Base-by-base conservation (phyloP, 2,888 invertebrate genomes). In the Philereme vetulata region DNA sequence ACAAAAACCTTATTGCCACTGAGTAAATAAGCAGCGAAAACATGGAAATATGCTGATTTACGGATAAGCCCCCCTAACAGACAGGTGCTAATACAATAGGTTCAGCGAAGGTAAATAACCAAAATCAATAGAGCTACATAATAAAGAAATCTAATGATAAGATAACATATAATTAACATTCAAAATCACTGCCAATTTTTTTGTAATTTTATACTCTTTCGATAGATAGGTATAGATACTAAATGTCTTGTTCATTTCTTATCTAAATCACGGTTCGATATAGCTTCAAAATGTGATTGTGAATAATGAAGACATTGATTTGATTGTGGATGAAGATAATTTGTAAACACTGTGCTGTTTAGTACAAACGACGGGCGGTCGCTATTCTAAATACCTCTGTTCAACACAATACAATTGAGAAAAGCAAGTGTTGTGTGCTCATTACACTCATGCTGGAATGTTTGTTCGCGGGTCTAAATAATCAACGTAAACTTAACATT, bases 341-440 rank as follows among this genome's bases (percentile, higher is more conserved):
- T 90, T 84, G 83, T 87, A 90, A 91, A 90, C 90, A 90, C 68
- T 69, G 64, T 60, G 66, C 78, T 86, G 85, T 83, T 83, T 84
- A 80, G 80, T 73, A 81, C 81, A 85, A 75, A 71, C 74, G 74
- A 70, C 66, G 64, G 64, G 75, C 74, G 72, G 78, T 67, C 65
- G 70, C 80, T 71, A 81, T 80, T 83, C 82, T 83, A 82, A 85
- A 85, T 83, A 86, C 73, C 75, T 71, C 65, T 60, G 62, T 62
- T 72, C 72, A 69, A 56, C 54, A 47, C 45, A 75, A 77, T 76
- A 82, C 82, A 85, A 85, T 82, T 75, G 82, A 88, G 85, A 85
- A 87, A 81, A 81, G 80, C 80, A 21, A 21, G 21, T 86, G 84
- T 89, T 90, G 76, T 87, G 82, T 72, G 21, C 21, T 21, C 21